Conservation (phyloP, 2,113 vertebrate genomes). For the Ornithorhynchus anatinus region DNA sequence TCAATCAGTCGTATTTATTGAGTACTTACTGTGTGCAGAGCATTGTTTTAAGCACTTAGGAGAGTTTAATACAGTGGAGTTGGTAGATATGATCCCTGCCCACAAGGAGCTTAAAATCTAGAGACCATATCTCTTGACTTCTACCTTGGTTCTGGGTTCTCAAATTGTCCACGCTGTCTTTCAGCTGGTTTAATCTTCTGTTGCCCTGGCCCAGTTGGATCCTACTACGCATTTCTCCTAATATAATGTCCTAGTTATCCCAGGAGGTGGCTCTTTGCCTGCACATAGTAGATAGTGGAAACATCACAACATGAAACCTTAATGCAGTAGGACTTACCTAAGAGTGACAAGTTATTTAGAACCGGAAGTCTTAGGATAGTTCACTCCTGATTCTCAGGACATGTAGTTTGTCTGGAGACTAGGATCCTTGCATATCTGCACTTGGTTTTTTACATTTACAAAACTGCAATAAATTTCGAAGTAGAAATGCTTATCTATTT, state of each 20-base stretch:
- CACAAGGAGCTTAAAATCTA: no score
- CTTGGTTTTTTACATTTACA: neutral
- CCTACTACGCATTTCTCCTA: neutral
- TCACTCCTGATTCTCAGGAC: no score
- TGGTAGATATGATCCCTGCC: no score
- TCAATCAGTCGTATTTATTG: no score
- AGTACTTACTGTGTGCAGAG: no score
- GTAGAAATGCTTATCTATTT: constrained; percentile 13
- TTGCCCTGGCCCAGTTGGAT: neutral
- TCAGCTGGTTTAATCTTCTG: no score
- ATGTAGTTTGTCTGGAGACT: neutral
- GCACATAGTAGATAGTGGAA: constrained; percentile 1
- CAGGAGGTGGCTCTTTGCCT: constrained; percentile 2
- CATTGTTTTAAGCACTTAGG: no score
- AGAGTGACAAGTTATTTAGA: neutral
- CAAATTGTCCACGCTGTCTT: no score
- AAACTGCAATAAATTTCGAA: neutral
- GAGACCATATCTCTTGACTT: no score
- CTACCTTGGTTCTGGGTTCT: no score
- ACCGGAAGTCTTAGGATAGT: neutral
- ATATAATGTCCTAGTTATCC: neutral
- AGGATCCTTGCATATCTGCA: neutral
- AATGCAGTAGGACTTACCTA: neutral
- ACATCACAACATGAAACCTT: neutral
- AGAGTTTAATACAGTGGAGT: no score